A percentile compares a stretch with the other conserved stretches of the same genome.
These are phyloP conservation scores for Sardinella longiceps DNA, from an alignment of 2,797 vertebrate genomes.

Conservation along the genomic window DNA sequence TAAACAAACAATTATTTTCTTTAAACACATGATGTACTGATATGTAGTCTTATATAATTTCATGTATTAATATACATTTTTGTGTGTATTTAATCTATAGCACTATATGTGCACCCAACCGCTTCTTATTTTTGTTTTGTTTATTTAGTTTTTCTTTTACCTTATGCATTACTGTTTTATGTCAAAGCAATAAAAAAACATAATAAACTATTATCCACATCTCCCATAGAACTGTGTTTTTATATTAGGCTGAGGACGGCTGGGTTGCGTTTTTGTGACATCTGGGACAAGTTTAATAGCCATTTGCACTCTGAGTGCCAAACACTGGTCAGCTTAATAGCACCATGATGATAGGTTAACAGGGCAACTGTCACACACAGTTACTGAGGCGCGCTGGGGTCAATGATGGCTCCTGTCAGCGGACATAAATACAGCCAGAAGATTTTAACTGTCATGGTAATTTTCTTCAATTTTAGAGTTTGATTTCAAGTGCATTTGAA, in stretches of 20 bases:
- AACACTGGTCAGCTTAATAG: not conserved
- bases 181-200: not conserved
- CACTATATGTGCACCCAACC: no score
- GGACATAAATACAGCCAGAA: not conserved
- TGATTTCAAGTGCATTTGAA: not conserved
- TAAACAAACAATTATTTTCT: no score
- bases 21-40: no score
- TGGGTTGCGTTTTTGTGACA: not conserved
- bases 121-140: no score
- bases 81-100: no score
- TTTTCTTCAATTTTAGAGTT: not conserved
- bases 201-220: not conserved
- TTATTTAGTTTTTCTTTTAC: no score
- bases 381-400: not conserved
- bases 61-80: no score
- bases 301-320: not conserved
- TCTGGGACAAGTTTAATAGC: not conserved
- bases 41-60: no score
- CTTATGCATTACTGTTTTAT: no score
- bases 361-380: constrained; percentile 2
- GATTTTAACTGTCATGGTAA: not conserved
- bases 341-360: constrained; percentile 5
- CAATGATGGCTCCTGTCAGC: not conserved
- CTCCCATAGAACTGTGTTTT: not conserved
- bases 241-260: not conserved